Base-by-base conservation (phyloP, 1,140 invertebrate species). In the Drosophila nigromelanica region DNA sequence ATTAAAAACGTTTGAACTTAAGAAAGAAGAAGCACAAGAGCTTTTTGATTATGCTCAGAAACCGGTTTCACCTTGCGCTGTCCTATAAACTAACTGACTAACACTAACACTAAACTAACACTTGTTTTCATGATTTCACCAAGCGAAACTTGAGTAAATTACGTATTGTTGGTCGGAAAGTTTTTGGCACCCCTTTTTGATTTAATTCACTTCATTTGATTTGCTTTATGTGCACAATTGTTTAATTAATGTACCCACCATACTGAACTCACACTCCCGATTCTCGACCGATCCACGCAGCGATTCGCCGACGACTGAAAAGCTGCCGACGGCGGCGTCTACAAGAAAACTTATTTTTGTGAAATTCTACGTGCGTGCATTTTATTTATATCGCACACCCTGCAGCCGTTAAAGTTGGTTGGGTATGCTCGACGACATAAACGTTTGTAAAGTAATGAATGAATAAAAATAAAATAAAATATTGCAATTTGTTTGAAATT, bases 261-360 rank as follows among this genome's bases (percentile, higher is more conserved):
- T 67, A 24, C 51, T 66, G 11, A 39, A 10, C 11, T 14, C 5
- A 7, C 10, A 45, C 7, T 45, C 8, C n/a, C 30, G 5, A n/a
- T n/a, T n/a, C 3, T 12, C 33, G 37, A 59, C 54, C 24, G 52
- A 30, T 30, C 21, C 21, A 8, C 42, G 35, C 14, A 24, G 15
- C 64, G 55, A 35, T 35, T 33, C 5, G 3, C 6, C 14, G 35
- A 35, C 54, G 12, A 67, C 54, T 67, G 45, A 59, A 15, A 11
- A 2, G 27, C 11, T n/a, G n/a, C n/a, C n/a, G n/a, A n/a, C n/a
- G n/a, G n/a, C n/a, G n/a, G n/a, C 11, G 30, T 21, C 14, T 5
- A 15, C 2, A 4, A 42, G n/a, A 54, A 1, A 14, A 60, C 14
- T 2, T 35, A 30, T 24, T 27, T 11, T 18, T n/a, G 40, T 35